phyloP scores from a whole-genome alignment of 2,113 vertebrate species.

The Apaloderma vittatum region DNA sequence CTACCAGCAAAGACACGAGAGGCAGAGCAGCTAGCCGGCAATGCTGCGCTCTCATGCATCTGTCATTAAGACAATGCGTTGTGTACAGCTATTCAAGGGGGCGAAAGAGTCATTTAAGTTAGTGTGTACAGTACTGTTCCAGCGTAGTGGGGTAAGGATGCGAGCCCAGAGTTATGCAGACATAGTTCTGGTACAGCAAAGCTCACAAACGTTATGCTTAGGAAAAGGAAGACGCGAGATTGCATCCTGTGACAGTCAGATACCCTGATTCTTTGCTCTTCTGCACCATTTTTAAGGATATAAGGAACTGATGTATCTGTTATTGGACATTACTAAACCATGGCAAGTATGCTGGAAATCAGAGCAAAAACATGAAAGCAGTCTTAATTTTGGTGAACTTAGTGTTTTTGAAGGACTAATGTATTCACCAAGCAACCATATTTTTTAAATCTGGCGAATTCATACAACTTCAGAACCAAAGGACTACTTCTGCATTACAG shows the following conservation, averaged over 20 bases:
- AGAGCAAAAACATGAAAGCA: not conserved
- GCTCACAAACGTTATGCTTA: not conserved
- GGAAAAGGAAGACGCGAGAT: not conserved
- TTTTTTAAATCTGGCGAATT: not conserved
- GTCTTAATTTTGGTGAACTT: not conserved
- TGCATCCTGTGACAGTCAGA: rapidly evolving
- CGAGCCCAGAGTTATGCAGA: not conserved
- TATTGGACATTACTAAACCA: not conserved
- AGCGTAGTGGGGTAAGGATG: not conserved
- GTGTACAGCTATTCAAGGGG: not conserved
- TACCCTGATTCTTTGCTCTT: not conserved
- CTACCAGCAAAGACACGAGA: not conserved
- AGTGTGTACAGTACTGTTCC: not conserved
- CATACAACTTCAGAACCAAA: not conserved
- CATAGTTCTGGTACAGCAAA: not conserved
- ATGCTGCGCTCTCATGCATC: rapidly evolving
- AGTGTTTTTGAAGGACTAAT: not conserved
- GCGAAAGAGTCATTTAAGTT: not conserved
- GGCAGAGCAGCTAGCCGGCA: not conserved
- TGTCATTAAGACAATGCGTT: not conserved
- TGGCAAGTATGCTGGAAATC: not conserved
- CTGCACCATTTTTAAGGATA: not conserved
- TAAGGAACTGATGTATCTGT: not conserved
- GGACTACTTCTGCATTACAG: not conserved
- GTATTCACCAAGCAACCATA: not conserved